Evolutionary conservation across 2,797 vertebrate species (phyloP).

Genomic region (Podargus strigoides): DNA sequence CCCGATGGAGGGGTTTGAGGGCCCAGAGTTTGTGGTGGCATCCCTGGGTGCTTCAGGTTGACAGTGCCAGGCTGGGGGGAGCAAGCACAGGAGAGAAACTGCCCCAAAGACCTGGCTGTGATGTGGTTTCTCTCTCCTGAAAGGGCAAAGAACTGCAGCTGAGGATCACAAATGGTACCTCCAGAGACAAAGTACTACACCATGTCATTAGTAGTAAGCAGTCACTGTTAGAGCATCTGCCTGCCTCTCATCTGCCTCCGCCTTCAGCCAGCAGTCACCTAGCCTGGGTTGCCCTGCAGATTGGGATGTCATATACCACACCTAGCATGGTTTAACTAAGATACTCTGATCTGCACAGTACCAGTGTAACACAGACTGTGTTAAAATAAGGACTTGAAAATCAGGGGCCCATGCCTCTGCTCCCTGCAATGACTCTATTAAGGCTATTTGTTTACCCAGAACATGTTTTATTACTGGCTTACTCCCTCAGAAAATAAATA

Average conservation of each 20-base stretch:
- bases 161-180: not conserved
- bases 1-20: not conserved
- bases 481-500: not conserved
- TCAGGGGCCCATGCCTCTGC: rapidly evolving
- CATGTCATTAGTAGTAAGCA: not conserved
- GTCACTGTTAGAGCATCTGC: rapidly evolving
- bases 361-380: not conserved
- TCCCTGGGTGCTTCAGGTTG: not conserved
- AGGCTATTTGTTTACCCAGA: not conserved
- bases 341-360: not conserved
- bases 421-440: not conserved
- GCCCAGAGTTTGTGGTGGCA: too few relatives aligned
- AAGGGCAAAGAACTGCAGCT: not conserved
- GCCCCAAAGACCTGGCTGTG: too few relatives aligned
- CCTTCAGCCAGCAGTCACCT: not conserved
- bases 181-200: not conserved
- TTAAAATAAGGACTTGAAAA: not conserved
- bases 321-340: not conserved
- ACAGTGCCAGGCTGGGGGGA: too few relatives aligned
- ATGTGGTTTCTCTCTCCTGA: rapidly evolving
- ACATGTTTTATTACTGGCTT: not conserved
- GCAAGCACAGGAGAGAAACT: not conserved
- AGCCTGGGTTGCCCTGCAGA: too few relatives aligned
- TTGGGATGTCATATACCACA: too few relatives aligned
- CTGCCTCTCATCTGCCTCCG: rapidly evolving